Evolutionary conservation across 2,113 vertebrate genomes (phyloP).

Genomic region (Phoenicopterus ruber): DNA sequence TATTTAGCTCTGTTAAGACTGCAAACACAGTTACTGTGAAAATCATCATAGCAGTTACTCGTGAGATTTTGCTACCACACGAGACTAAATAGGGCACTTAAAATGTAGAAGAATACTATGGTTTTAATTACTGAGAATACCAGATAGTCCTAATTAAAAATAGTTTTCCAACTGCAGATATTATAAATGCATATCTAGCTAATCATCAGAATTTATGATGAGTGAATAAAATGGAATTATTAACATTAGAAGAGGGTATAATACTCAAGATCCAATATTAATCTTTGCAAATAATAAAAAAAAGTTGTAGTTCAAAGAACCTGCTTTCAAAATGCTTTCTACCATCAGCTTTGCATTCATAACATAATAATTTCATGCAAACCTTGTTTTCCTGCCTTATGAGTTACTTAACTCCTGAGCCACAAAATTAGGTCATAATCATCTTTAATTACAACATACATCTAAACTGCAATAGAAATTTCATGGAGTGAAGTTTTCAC

Average conservation of each 20-base stretch:
- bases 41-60: background rate
- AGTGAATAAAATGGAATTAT: background rate
- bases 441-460: slow-evolving; percentile 62
- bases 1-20: background rate
- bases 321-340: slow-evolving; percentile 21
- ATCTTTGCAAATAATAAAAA: slow-evolving; percentile 10
- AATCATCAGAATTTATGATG: background rate
- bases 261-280: slow-evolving; percentile 5
- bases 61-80: background rate
- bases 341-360: slow-evolving; percentile 53
- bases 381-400: slow-evolving; percentile 57
- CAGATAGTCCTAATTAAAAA: slow-evolving; percentile 2
- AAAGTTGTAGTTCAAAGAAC: slow-evolving; percentile 17
- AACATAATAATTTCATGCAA: slow-evolving; percentile 56
- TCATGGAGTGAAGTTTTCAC: slow-evolving; percentile 6
- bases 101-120: background rate
- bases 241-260: background rate
- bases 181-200: background rate
- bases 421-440: slow-evolving; percentile 65
- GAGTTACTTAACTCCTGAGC: slow-evolving; percentile 61
- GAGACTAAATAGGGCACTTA: background rate
- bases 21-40: background rate
- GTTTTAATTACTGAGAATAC: background rate
- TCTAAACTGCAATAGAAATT: slow-evolving; percentile 63
- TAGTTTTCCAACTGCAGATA: background rate